Conservation (phyloP, 2,797 vertebrate genomes). For the Leptatherina wallacei region DNA sequence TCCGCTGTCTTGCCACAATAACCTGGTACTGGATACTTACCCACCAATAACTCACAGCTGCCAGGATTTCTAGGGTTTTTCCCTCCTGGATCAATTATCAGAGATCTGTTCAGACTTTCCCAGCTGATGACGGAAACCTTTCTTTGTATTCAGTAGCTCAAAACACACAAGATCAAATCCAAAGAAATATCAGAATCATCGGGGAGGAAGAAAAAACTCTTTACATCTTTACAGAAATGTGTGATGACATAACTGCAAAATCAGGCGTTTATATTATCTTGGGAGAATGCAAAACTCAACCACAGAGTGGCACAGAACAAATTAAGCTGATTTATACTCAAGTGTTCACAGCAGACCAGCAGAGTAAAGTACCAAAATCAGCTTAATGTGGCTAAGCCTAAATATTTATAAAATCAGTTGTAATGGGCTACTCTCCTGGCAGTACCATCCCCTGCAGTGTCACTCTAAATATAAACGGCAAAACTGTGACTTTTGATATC, state of each 20-base stretch:
- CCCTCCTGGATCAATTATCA: constrained; percentile 71
- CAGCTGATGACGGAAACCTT: constrained; percentile 58
- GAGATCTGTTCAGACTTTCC: constrained; percentile 69
- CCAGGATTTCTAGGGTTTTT: constrained; percentile 62
- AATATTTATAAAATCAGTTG: constrained; percentile 89
- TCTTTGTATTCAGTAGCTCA: constrained; percentile 32
- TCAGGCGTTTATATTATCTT: constrained; percentile 77
- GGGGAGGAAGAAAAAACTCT: constrained; percentile 11
- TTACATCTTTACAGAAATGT: constrained; percentile 42
- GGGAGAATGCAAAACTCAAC: constrained; percentile 80
- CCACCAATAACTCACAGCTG: constrained; percentile 55
- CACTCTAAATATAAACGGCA: constrained; percentile 59
- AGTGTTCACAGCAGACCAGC: constrained; percentile 87
- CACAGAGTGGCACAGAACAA: constrained; percentile 87
- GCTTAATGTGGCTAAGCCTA: constrained; percentile 88
- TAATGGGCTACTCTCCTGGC: constrained; percentile 85
- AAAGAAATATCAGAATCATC: constrained; percentile 18
- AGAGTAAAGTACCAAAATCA: constrained; percentile 91
- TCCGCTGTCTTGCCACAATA: constrained; percentile 80
- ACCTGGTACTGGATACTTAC: constrained; percentile 67
- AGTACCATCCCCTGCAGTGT: constrained; percentile 82
- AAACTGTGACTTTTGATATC: constrained; percentile 55
- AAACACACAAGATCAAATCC: constrained; percentile 51
- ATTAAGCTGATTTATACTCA: constrained; percentile 90
- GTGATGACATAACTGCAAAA: constrained; percentile 73